Conservation (phyloP, 2,888 invertebrate species). For the Drosophila bunnanda region DNA sequence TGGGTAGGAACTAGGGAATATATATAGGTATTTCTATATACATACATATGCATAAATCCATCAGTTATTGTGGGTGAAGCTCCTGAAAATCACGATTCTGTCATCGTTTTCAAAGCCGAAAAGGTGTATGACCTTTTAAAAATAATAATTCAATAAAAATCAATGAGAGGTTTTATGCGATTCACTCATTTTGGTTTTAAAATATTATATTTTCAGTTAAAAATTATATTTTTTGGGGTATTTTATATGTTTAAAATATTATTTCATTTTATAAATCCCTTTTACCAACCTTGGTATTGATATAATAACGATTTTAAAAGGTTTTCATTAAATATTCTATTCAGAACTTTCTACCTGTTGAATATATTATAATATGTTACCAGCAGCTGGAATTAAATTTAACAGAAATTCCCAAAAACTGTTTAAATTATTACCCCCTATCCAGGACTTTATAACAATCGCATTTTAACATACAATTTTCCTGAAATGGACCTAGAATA, state of each 20-base stretch:
- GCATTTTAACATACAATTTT: neutral
- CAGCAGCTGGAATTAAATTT: neutral
- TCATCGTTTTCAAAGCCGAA: neutral
- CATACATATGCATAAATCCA: neutral
- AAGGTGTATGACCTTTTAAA: neutral
- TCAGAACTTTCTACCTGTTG: neutral
- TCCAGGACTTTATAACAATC: neutral
- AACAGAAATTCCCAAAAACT: neutral
- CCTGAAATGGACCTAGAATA: neutral
- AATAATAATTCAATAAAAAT: neutral
- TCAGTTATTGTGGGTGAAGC: conserved; percentile 11
- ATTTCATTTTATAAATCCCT: neutral
- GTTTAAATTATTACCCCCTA: neutral
- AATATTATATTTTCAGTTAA: neutral
- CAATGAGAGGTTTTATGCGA: neutral
- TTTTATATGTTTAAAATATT: neutral
- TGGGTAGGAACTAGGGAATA: conserved; percentile 1
- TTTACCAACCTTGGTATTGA: neutral
- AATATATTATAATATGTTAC: neutral
- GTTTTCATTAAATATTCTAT: too few relatives aligned
- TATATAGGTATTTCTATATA: neutral
- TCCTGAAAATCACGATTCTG: neutral
- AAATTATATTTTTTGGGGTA: too few relatives aligned
- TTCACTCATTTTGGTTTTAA: neutral
- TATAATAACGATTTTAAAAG: neutral